phyloP scores from a whole-genome alignment of 2,113 vertebrate species.

The Uria aalge region DNA sequence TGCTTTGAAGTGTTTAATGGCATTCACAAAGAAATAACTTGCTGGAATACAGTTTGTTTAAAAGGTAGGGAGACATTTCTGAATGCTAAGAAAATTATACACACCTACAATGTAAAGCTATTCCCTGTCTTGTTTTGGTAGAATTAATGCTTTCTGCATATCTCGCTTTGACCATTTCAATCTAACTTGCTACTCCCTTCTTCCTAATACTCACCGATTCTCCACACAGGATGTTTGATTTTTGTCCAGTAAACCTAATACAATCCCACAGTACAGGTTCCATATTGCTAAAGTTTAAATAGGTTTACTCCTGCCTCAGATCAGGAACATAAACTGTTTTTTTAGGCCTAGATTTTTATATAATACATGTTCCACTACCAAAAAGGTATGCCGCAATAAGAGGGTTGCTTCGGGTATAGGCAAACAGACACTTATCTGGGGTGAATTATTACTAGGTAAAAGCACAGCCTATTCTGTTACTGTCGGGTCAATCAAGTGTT shows the following conservation, averaged over 20 bases:
- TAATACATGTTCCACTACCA: not conserved
- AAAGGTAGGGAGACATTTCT: not conserved
- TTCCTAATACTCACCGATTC: not conserved
- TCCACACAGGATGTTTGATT: not conserved
- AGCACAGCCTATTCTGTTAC: not conserved
- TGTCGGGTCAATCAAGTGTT: accelerated
- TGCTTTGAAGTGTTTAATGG: not conserved
- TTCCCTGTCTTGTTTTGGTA: not conserved
- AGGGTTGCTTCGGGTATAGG: not conserved
- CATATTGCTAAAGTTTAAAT: not conserved
- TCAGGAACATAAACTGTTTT: not conserved
- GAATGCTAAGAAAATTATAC: not conserved
- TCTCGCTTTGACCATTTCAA: not conserved
- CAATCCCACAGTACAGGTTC: not conserved
- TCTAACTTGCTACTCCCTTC: not conserved
- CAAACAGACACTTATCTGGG: not conserved
- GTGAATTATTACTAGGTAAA: not conserved
- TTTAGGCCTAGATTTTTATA: not conserved
- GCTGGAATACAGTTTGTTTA: not conserved
- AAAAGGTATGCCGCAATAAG: not conserved
- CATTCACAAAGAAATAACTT: not conserved
- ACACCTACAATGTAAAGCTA: not conserved
- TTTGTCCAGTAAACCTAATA: not conserved
- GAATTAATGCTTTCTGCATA: not conserved
- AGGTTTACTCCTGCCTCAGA: not conserved